A percentile compares a stretch with the other conserved stretches of the same genome.
phyloP scores from a whole-genome alignment of 2,113 vertebrate species.

The Pogonocichla stellata region DNA sequence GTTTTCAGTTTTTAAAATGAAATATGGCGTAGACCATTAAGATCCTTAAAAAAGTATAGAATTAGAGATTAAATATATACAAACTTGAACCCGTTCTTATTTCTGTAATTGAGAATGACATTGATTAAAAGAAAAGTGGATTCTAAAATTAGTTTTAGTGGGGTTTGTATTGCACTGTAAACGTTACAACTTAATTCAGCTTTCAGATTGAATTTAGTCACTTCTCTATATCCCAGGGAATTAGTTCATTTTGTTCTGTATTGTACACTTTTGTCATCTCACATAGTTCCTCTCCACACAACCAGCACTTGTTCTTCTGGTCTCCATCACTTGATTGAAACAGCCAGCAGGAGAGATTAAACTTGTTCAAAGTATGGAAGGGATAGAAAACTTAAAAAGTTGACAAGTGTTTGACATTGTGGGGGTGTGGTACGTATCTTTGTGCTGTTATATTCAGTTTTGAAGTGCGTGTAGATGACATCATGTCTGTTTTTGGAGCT shows the following conservation, averaged over 20 bases:
- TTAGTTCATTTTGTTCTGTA: neutral
- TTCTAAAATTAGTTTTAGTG: neutral
- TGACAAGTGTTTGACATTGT: neutral
- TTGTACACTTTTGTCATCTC: neutral
- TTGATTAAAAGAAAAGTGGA: neutral
- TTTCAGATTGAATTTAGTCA: neutral
- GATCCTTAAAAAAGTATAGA: neutral
- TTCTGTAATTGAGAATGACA: neutral
- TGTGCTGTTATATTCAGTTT: neutral
- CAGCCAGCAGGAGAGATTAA: neutral
- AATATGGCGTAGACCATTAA: neutral
- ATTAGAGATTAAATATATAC: neutral
- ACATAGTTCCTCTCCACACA: neutral
- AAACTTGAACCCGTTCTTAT: neutral
- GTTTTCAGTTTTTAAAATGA: neutral
- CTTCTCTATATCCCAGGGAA: neutral
- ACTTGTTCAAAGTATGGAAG: neutral
- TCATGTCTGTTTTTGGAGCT: neutral
- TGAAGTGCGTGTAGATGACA: neutral
- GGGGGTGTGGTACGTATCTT: neutral
- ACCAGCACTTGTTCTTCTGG: neutral
- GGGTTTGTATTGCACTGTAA: neutral
- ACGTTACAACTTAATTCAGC: neutral
- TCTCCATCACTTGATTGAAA: neutral
- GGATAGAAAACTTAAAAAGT: neutral